Percentiles rank a stretch among this genome's conserved stretches.
phyloP scores from a whole-genome alignment of 37 sponge, comb jelly and placozoan species.

The Beroe ovata region DNA sequence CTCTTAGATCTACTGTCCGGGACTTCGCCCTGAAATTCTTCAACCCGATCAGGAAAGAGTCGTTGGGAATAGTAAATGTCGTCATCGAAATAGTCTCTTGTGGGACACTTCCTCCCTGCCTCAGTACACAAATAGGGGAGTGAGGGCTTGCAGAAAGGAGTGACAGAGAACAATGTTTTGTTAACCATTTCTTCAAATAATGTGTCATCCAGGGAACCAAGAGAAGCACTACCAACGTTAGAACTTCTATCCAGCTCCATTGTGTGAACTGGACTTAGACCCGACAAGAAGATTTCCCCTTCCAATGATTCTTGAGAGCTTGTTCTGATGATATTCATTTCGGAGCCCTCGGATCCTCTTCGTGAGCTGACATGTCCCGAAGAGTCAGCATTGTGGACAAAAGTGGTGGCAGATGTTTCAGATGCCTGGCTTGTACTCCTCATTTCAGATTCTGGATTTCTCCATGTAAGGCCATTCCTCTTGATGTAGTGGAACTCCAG shows the following conservation, averaged over 20 bases:
- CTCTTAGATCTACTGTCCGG: neutral
- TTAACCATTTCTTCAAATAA: neutral
- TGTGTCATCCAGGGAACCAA: neutral
- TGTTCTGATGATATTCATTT: neutral
- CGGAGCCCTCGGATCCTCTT: neutral
- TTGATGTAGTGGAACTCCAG: slow-evolving; percentile 78
- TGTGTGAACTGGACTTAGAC: slow-evolving; percentile 1
- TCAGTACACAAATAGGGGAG: slow-evolving; percentile 36
- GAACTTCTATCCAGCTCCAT: neutral
- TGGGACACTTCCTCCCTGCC: slow-evolving; percentile 41
- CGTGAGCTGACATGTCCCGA: neutral
- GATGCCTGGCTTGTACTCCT: neutral
- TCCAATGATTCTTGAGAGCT: neutral
- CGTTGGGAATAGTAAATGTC: neutral
- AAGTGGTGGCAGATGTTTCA: neutral
- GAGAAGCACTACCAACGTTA: too few relatives aligned
- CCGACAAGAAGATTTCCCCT: neutral
- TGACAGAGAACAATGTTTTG: slow-evolving; percentile 52
- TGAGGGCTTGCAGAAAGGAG: slow-evolving; percentile 31
- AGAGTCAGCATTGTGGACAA: neutral
- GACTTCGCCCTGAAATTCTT: neutral
- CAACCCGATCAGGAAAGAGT: neutral
- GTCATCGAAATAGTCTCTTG: slow-evolving; percentile 35
- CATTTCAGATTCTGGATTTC: neutral
- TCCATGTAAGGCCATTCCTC: neutral